Evolutionary conservation across 92 coral and sea anemone genomes (phyloP).

Genomic region (Palythoa grandiflora): DNA sequence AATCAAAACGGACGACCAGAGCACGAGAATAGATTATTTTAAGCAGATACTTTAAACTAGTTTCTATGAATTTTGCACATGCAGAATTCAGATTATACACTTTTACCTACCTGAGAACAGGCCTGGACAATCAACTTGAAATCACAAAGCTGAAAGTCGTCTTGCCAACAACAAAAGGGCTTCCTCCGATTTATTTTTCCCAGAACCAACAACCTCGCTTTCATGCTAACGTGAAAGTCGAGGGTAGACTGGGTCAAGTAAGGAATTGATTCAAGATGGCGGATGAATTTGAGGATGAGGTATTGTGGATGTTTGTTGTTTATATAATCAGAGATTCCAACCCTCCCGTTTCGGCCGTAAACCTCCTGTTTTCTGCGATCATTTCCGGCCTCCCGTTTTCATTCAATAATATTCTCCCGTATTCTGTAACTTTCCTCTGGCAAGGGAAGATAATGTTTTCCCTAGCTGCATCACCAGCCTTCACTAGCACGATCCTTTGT

Average conservation of each 20-base stretch:
- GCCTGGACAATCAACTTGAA: background rate
- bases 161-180: background rate
- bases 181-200: background rate
- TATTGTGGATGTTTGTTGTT: background rate
- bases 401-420: no score
- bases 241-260: background rate
- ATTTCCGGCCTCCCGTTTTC: no score
- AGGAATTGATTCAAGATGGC: slow-evolving; percentile 52
- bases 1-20: background rate
- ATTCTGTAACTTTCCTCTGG: no score
- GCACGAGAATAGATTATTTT: background rate
- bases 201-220: slow-evolving; percentile 23
- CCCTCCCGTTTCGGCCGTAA: background rate
- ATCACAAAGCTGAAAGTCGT: background rate
- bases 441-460: no score
- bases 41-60: background rate
- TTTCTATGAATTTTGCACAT: background rate
- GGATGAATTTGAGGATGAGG: slow-evolving; percentile 61
- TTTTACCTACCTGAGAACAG: background rate
- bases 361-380: no score
- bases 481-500: no score
- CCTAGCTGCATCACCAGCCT: no score
- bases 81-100: background rate
- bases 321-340: background rate
- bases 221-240: background rate